A percentile compares a stretch with the other conserved stretches of the same genome.
Evolutionary conservation across 2,113 vertebrate species (phyloP).

Genomic region (Xyrauchen texanus): DNA sequence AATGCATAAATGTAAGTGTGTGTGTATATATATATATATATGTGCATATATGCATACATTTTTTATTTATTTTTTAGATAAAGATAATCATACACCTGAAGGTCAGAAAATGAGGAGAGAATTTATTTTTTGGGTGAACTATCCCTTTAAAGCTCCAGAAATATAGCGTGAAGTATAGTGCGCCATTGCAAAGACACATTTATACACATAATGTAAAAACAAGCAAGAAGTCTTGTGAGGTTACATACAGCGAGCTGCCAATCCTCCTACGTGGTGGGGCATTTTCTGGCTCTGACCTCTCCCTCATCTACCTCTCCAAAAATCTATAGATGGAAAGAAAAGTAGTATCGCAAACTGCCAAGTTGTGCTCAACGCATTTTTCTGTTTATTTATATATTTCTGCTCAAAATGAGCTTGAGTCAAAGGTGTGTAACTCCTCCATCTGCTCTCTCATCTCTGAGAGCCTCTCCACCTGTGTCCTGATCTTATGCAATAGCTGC

Average conservation of each 20-base stretch:
- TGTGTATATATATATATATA: no score
- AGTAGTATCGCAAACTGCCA: conserved; percentile 3
- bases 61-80: no score
- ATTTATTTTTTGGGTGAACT: no score
- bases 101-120: no score
- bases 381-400: conserved; percentile 24
- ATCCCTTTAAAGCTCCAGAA: no score
- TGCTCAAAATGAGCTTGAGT: conserved; percentile 20
- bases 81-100: no score
- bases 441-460: conserved; percentile 31
- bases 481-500: conserved; percentile 35
- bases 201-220: no score
- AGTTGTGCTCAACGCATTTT: conserved; percentile 31
- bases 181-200: no score
- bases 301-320: conserved; percentile 16
- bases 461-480: conserved; percentile 32
- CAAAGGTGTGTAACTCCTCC: conserved; percentile 36
- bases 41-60: no score
- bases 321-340: not conserved
- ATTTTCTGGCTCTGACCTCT: conserved; percentile 42
- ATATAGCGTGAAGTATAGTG: not conserved
- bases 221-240: no score
- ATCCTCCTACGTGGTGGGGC: conserved; percentile 33
- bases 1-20: no score
- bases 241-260: conserved; percentile 9